These are phyloP conservation scores for Drosophila ananassae DNA, from an alignment of 1,140 invertebrate genomes.

Conservation along the genomic window DNA sequence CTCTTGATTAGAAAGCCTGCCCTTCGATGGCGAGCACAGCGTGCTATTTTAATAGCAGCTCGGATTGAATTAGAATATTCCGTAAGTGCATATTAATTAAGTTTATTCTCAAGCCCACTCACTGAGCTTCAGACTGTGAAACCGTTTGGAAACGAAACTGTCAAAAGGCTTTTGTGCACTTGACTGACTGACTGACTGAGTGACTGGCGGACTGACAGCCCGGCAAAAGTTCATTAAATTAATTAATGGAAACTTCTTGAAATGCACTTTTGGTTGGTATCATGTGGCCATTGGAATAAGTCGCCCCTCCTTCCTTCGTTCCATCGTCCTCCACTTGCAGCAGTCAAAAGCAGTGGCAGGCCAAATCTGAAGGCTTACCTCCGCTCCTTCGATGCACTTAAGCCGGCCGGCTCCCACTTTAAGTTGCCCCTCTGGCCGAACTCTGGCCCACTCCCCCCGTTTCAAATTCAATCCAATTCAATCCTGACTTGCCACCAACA, in stretches of 20 bases:
- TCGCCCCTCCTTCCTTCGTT: neutral
- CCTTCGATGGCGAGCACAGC: neutral
- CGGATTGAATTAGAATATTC: constrained; percentile 1
- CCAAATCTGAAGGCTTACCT: constrained; percentile 34
- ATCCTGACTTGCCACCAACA: constrained; percentile 65
- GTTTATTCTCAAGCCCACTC: constrained; percentile 20
- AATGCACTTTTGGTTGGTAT: constrained; percentile 36
- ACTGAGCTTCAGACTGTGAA: constrained; percentile 2
- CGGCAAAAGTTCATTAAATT: constrained; percentile 45
- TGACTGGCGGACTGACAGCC: constrained; percentile 28
- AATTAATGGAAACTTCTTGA: constrained; percentile 39
- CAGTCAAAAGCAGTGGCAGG: constrained; percentile 52
- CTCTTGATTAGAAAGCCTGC: neutral
- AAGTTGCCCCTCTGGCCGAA: constrained; percentile 10
- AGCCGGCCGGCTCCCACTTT: constrained; percentile 30
- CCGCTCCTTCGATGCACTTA: constrained; percentile 12
- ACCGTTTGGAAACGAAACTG: constrained; percentile 28
- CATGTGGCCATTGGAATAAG: constrained; percentile 31
- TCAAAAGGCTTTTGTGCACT: constrained; percentile 38
- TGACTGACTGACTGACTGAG: constrained; percentile 25
- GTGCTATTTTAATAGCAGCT: neutral
- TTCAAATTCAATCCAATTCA: constrained; percentile 45
- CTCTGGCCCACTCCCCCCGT: neutral
- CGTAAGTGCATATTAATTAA: constrained; percentile 14
- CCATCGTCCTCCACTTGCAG: neutral